phyloP scores from a whole-genome alignment of 92 coral and sea anemone species.

The Montipora capitata region DNA sequence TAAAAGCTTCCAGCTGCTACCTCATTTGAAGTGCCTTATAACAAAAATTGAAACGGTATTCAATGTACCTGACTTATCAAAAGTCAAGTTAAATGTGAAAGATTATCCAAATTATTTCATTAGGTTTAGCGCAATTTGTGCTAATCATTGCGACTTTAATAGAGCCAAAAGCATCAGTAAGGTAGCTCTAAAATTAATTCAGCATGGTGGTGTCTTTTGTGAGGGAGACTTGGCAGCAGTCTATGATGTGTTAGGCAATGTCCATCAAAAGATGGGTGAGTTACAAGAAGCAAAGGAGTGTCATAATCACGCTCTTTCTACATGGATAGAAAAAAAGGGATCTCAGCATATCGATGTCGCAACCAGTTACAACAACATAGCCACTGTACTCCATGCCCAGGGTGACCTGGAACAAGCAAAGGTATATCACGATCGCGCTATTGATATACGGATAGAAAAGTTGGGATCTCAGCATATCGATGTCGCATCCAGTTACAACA shows the following conservation, averaged over 20 bases:
- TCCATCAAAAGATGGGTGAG: neutral
- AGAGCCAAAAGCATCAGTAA: neutral
- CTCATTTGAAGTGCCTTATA: neutral
- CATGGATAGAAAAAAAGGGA: neutral
- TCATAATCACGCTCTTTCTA: constrained; percentile 27
- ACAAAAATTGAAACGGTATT: neutral
- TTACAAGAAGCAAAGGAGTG: neutral
- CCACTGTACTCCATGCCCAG: neutral
- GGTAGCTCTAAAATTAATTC: neutral
- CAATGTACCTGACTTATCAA: neutral
- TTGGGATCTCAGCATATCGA: neutral
- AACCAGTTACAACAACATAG: neutral
- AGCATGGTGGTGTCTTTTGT: neutral
- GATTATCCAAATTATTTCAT: neutral
- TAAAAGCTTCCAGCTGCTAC: neutral
- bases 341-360: neutral
- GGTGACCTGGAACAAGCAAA: neutral
- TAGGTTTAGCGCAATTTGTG: neutral
- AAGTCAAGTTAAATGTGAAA: neutral
- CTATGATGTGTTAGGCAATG: neutral
- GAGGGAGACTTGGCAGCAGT: neutral
- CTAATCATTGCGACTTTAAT: neutral
- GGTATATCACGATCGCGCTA: neutral
- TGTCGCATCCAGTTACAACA: neutral
- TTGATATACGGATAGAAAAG: neutral